A percentile compares a stretch with the other conserved stretches of the same genome.
Conservation (phyloP, 2,797 vertebrate genomes). For the Rhinogobio ventralis region DNA sequence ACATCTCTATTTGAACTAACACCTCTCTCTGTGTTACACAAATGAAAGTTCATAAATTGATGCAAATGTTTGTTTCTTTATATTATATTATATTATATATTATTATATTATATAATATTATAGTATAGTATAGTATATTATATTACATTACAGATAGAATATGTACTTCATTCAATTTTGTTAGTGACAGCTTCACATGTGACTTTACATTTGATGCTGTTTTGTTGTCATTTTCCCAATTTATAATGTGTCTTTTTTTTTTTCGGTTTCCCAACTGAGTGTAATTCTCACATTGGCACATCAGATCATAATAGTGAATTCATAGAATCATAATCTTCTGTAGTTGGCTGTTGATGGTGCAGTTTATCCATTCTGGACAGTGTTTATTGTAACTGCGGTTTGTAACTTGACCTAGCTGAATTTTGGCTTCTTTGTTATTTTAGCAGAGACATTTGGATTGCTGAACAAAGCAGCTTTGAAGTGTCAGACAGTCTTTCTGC, state of each 20-base stretch:
- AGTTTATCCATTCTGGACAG: conserved; percentile 24
- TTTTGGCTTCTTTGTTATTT: conserved; percentile 41
- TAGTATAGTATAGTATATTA: too few relatives aligned
- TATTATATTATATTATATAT: not conserved
- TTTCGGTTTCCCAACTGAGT: not conserved
- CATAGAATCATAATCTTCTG: not conserved
- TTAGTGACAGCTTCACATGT: not conserved
- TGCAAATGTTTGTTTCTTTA: too few relatives aligned
- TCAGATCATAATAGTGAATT: not conserved
- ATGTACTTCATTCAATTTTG: too few relatives aligned
- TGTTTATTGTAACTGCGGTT: conserved; percentile 37
- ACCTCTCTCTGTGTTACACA: not conserved
- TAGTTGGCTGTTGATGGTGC: conserved; percentile 2
- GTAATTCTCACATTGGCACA: not conserved
- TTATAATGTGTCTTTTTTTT: not conserved
- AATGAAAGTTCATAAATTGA: not conserved
- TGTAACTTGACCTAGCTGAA: conserved; percentile 48
- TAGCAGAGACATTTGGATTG: conserved; percentile 44
- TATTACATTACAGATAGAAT: not conserved
- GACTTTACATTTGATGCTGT: not conserved
- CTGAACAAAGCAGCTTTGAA: conserved; percentile 42
- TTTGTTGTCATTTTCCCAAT: not conserved
- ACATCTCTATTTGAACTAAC: not conserved
- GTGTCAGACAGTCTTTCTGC: conserved; percentile 25
- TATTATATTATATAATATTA: too few relatives aligned